A percentile compares a stretch with the other conserved stretches of the same genome.
Evolutionary conservation across 2,888 invertebrate genomes (phyloP).

Genomic region (Mongoloraphidia duomilia): DNA sequence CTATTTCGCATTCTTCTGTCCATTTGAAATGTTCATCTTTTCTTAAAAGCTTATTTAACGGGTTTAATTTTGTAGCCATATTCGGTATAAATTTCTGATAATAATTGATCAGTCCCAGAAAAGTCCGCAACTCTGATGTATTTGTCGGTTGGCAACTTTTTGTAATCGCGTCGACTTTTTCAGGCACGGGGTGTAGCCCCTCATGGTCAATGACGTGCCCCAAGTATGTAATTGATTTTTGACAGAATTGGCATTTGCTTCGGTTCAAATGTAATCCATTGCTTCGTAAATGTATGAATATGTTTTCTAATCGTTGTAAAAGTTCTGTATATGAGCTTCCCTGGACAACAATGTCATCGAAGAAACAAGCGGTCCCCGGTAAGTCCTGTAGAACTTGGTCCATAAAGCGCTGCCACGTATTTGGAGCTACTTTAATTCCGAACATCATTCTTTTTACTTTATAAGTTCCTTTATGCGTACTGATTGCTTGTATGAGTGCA

Average conservation of each 20-base stretch:
- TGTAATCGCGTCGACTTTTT: conserved; percentile 5
- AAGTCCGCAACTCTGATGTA: conserved; percentile 2
- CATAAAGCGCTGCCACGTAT: conserved; percentile 20
- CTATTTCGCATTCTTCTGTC: conserved; percentile 9
- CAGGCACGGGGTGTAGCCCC: conserved; percentile 5
- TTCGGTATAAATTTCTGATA: conserved; percentile 19
- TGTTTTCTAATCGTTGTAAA: neutral
- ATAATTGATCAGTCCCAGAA: conserved; percentile 16
- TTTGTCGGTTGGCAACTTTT: conserved; percentile 1
- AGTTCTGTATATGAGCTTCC: conserved; percentile 11
- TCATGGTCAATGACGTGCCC: conserved; percentile 10
- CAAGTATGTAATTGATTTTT: conserved; percentile 12
- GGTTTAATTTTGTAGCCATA: conserved; percentile 14
- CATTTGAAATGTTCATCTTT: too few species aligned
- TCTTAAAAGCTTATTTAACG: conserved; percentile 14
- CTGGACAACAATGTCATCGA: conserved; percentile 20
- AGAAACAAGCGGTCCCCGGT: conserved; percentile 19
- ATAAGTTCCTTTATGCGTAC: conserved; percentile 19
- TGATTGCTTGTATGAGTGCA: conserved; percentile 9
- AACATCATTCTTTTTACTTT: conserved; percentile 20
- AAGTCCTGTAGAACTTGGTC: conserved; percentile 18
- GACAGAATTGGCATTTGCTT: conserved; percentile 14
- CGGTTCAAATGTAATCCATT: conserved; percentile 7
- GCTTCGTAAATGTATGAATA: conserved; percentile 1
- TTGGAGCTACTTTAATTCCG: conserved; percentile 19